phyloP scores from a whole-genome alignment of 2,113 vertebrate genomes.

The Plestiodon gilberti region DNA sequence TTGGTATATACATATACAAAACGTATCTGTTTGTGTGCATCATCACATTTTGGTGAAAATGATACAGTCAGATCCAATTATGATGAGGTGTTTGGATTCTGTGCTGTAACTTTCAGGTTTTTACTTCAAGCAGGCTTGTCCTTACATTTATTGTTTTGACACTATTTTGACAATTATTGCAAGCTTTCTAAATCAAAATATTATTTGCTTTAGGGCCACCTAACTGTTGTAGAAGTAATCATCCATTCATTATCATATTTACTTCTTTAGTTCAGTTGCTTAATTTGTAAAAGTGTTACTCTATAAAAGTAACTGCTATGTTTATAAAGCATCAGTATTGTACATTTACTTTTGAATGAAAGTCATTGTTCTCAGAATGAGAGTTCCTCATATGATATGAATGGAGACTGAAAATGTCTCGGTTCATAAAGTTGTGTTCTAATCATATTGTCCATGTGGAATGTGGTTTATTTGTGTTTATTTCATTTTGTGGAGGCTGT shows the following conservation, averaged over 20 bases:
- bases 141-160: background rate
- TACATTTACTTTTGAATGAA: background rate
- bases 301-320: background rate
- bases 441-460: constrained; percentile 39
- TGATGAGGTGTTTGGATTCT: background rate
- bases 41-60: background rate
- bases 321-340: background rate
- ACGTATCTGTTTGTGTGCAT: background rate
- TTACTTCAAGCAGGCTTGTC: background rate
- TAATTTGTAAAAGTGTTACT: constrained; percentile 36
- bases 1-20: background rate
- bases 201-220: background rate
- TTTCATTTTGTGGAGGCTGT: constrained; percentile 68
- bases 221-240: constrained; percentile 21
- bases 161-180: constrained; percentile 10
- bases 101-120: constrained; percentile 1
- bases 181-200: constrained; percentile 6
- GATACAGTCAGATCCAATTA: background rate
- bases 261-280: constrained; percentile 9
- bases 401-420: constrained; percentile 38
- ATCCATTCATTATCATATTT: background rate
- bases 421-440: constrained; percentile 32
- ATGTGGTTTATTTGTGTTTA: constrained; percentile 69
- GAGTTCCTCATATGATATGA: background rate
- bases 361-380: constrained; percentile 77